Conservation (phyloP, 2,797 vertebrate species). For the Pseudochirops cupreus region DNA sequence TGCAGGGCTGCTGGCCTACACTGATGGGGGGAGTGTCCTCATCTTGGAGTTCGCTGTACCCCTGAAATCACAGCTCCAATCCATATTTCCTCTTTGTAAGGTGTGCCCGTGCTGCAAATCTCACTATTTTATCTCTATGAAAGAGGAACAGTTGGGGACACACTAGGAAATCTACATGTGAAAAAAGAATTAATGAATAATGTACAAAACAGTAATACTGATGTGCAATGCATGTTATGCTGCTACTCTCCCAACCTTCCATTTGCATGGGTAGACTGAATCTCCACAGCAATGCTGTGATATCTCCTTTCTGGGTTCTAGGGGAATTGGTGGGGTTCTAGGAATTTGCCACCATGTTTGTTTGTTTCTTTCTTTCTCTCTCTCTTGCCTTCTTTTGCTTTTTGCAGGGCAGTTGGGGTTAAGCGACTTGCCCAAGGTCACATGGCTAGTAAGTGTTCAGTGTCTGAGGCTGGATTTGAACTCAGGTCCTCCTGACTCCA, state of each 20-base stretch:
- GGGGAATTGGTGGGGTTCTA: not conserved
- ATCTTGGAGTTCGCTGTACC: not conserved
- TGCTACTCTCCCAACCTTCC: not conserved
- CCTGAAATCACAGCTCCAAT: not conserved
- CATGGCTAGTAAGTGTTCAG: too few species aligned
- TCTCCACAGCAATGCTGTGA: not conserved
- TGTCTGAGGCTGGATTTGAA: too few species aligned
- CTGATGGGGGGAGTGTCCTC: not conserved
- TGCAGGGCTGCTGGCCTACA: not conserved
- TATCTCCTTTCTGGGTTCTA: not conserved
- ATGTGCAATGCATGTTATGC: not conserved
- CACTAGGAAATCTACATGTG: conserved; percentile 58
- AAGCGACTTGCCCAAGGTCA: too few species aligned
- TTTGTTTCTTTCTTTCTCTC: too few species aligned
- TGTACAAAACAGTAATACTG: not conserved
- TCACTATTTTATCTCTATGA: conserved; percentile 57
- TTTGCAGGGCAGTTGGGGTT: too few species aligned
- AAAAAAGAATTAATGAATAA: not conserved
- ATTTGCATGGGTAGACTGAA: not conserved
- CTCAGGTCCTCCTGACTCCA: too few species aligned
- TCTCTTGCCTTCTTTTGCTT: too few species aligned
- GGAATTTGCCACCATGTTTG: not conserved
- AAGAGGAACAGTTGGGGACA: conserved; percentile 57
- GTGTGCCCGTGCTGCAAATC: conserved; percentile 58
- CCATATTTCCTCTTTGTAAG: not conserved